A percentile compares a stretch with the other conserved stretches of the same genome.
Evolutionary conservation across 2,113 vertebrate species (phyloP).

Genomic region (Pseudorectes ferrugineus): DNA sequence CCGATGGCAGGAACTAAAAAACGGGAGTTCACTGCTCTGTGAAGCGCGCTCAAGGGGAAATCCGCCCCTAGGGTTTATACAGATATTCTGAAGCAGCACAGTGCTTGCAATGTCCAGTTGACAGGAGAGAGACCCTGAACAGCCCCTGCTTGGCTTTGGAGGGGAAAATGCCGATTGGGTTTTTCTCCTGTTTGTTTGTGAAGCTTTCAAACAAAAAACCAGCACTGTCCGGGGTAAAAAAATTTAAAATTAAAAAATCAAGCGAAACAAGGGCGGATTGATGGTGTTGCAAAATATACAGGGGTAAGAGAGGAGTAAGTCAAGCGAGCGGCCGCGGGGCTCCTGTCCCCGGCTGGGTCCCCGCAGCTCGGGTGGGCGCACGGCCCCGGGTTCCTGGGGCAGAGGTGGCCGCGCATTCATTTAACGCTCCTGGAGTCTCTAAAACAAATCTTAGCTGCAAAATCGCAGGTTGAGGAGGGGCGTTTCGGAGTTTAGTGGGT

Average conservation of each 20-base stretch:
- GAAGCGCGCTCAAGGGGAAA: not conserved
- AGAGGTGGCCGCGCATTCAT: not conserved
- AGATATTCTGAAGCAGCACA: not conserved
- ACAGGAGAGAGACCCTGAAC: not conserved
- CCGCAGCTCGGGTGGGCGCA: not conserved
- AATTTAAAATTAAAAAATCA: accelerated
- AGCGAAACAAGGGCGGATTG: accelerated
- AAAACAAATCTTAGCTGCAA: not conserved
- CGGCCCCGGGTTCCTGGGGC: not conserved
- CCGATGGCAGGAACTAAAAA: not conserved
- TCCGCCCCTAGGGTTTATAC: not conserved
- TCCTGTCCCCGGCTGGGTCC: not conserved
- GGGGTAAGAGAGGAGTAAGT: not conserved
- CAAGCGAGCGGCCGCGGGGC: not conserved
- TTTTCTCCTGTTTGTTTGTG: not conserved
- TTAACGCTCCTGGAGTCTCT: not conserved
- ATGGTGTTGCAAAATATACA: not conserved
- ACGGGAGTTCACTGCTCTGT: not conserved
- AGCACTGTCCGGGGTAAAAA: accelerated
- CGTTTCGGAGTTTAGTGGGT: not conserved
- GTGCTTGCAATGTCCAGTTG: not conserved
- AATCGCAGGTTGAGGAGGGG: not conserved
- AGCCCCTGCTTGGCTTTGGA: not conserved
- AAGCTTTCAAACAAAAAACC: not conserved
- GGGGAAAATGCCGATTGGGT: not conserved